A percentile compares a stretch with the other conserved stretches of the same genome.
Conservation (phyloP, 2,888 invertebrate species). For the Vannuccia rotundouncinata region DNA sequence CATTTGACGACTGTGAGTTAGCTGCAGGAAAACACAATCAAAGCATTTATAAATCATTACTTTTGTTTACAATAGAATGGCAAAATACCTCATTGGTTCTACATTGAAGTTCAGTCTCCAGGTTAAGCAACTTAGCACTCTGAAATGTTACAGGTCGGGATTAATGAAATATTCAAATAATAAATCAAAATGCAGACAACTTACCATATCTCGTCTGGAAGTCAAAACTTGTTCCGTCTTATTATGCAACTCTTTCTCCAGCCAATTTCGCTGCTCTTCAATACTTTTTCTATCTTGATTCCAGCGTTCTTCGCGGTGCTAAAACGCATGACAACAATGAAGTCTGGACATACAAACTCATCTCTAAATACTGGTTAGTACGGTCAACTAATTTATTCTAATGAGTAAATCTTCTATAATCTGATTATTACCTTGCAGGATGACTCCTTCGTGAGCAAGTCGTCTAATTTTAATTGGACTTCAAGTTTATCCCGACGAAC, state of each 20-base stretch:
- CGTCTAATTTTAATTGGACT: background rate
- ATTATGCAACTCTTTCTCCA: background rate
- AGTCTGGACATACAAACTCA: too few relatives aligned
- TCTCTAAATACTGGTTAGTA: too few relatives aligned
- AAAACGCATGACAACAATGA: background rate
- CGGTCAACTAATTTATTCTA: too few relatives aligned
- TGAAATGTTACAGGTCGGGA: background rate
- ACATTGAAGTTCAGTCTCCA: background rate
- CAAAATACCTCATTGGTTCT: background rate
- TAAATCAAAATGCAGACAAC: background rate
- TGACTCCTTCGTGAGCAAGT: background rate
- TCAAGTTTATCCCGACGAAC: background rate
- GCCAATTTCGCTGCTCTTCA: background rate
- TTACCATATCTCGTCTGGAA: background rate
- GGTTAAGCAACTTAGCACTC: background rate
- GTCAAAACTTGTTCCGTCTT: background rate
- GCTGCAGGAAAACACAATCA: background rate
- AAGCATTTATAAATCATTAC: background rate
- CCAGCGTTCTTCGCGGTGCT: slow-evolving; percentile 35
- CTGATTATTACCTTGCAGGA: background rate
- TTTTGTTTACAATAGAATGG: background rate
- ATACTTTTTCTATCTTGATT: background rate
- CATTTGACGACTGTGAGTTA: background rate
- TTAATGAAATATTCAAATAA: background rate
- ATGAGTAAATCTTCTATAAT: too few relatives aligned